Percentiles rank a stretch among this genome's conserved stretches.
Evolutionary conservation across 2,888 invertebrate genomes (phyloP).

Genomic region (Allacma fusca): DNA sequence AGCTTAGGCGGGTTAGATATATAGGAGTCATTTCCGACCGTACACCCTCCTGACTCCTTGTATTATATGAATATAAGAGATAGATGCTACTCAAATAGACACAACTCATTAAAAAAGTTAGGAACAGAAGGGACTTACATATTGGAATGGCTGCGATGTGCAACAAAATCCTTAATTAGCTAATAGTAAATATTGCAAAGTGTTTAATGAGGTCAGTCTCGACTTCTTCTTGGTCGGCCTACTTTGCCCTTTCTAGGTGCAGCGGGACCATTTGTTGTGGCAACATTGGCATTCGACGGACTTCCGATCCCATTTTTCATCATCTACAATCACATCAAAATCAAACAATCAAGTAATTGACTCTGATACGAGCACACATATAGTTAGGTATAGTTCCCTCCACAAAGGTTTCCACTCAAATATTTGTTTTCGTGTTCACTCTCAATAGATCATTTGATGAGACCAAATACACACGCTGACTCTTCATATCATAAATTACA

Average conservation of each 20-base stretch:
- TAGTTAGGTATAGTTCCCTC: neutral
- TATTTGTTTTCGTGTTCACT: conserved; percentile 31
- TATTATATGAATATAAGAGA: too few species aligned
- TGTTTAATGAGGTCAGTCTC: conserved; percentile 75
- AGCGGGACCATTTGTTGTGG: conserved; percentile 60
- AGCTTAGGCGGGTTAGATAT: too few species aligned
- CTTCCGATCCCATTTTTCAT: conserved; percentile 61
- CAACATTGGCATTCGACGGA: conserved; percentile 59
- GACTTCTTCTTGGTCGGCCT: conserved; percentile 85
- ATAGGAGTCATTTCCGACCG: too few species aligned
- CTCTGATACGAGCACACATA: neutral
- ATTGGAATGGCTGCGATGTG: conserved; percentile 47
- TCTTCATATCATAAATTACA: too few species aligned
- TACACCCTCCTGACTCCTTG: too few species aligned
- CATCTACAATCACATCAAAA: conserved; percentile 46
- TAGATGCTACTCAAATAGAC: too few species aligned
- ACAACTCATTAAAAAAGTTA: conserved; percentile 12
- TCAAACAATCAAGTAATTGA: conserved; percentile 33
- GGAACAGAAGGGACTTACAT: conserved; percentile 26
- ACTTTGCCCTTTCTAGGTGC: conserved; percentile 81
- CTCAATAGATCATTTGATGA: conserved; percentile 2
- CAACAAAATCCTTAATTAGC: conserved; percentile 20
- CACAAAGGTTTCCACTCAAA: neutral
- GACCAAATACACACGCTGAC: neutral
- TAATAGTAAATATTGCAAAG: conserved; percentile 23